Base-by-base conservation (phyloP, 2,888 invertebrate genomes). In the Sipha maydis region DNA sequence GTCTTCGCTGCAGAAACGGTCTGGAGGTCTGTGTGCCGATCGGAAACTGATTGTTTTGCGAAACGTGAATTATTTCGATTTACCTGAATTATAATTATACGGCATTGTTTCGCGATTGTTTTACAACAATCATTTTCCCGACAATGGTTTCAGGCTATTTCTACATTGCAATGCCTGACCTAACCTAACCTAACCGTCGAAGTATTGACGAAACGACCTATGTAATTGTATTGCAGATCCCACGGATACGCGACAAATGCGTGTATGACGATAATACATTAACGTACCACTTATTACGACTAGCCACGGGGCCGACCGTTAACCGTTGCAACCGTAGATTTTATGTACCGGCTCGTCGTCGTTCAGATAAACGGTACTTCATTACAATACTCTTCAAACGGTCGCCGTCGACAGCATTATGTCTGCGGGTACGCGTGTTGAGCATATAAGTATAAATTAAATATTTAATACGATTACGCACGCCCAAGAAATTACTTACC, bases 31-130 rank as follows among this genome's bases (percentile, higher is more conserved):
- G 0, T 3, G 69, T 11, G 56, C 28, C 56, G 84, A 85, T 85
- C 84, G 67, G 76, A 67, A 85, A 48, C 67, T 25, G 84, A 85
- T 85, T 77, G 41, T 85, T 67, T 84, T 28, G 84, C 84, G 9
- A 67, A 76, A 84, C 31, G 38, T 76, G 48, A 41, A 77, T 77
- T 34, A 3, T 34, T 67, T 48, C n/a, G 25, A 38, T 34, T 79
- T n/a, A 19, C 31, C 41, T 61, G 75, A 38, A 38, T 69, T 80
- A 34, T 34, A 34, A 80, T 38, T 67, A 28, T 41, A 41, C 41
- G 83, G 56, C 75, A 85, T 76, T 76, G 84, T 85, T 84, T 76
- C 5, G 76, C 61, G 76, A 67, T 85, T 67, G 19, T 84, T 76
- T 41, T 34, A 4, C 34, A 76, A 84, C 75, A 67, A 76, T 41